Evolutionary conservation across 1,140 invertebrate species (phyloP).

Genomic region (Drosophila varians): DNA sequence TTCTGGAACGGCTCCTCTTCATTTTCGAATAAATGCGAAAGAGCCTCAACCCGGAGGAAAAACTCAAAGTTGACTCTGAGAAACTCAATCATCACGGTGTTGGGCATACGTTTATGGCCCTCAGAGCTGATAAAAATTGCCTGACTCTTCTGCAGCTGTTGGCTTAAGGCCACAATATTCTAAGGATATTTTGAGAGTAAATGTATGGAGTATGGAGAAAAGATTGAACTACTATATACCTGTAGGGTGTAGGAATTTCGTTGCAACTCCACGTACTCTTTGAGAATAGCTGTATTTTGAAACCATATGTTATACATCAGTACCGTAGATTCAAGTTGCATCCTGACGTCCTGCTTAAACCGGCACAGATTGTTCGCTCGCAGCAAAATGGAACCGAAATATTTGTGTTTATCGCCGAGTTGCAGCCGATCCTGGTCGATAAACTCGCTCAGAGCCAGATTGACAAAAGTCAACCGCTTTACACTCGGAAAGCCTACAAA

Average conservation of each 20-base stretch:
- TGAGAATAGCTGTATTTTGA: constrained; percentile 28
- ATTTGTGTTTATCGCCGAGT: constrained; percentile 52
- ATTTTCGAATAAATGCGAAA: constrained; percentile 94
- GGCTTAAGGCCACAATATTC: constrained; percentile 50
- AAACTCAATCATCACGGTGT: constrained; percentile 84
- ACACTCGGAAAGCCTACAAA: constrained; percentile 42
- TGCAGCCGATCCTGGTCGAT: constrained; percentile 50
- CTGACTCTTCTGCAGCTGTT: constrained; percentile 52
- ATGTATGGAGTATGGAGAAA: no score
- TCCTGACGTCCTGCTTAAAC: constrained; percentile 23
- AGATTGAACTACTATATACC: constrained; percentile 2
- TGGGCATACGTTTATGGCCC: constrained; percentile 10
- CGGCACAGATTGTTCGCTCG: constrained; percentile 39
- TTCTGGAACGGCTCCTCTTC: constrained; percentile 73
- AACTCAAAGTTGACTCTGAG: constrained; percentile 95
- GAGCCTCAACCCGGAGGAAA: constrained; percentile 94
- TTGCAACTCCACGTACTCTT: constrained; percentile 52
- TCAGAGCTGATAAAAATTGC: constrained; percentile 20
- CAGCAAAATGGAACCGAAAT: constrained; percentile 37
- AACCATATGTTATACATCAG: constrained; percentile 46
- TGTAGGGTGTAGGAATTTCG: constrained; percentile 53
- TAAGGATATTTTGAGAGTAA: not conserved
- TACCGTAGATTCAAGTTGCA: constrained; percentile 35
- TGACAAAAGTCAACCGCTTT: constrained; percentile 42
- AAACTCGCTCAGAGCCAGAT: constrained; percentile 52